Base-by-base conservation (phyloP, 2,888 invertebrate species). In the Timema podura region DNA sequence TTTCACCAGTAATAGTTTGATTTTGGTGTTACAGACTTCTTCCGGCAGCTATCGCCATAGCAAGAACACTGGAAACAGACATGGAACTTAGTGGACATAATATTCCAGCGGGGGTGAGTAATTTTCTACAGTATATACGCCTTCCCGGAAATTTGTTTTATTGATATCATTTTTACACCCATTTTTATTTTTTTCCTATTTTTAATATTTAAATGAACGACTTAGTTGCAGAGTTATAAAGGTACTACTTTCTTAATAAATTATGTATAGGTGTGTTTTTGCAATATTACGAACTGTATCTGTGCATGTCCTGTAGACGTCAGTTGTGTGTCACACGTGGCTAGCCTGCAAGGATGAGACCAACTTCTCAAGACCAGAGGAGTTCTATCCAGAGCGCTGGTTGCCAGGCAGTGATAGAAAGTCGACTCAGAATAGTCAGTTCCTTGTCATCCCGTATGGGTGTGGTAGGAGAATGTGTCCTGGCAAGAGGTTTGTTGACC, bases 321-420 rank as follows among this genome's bases (percentile, higher is more conserved):
- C 92, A 16, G 87, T 95, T 45, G 81, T 94, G 46, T 89, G 92
- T 67, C 94, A 95, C 78, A 92, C 91, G 5, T 91, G 91, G 80
- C 86, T 92, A n/a, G 92, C 94, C 0, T 91, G 93, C 75, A 84
- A 89, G 70, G 86, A 89, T 71, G 89, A 91, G 66, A 83, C 84
- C 74, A 92, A 94, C 81, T 95, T 94, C 80, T 84, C 85, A 77
- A 82, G 88, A 59, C 89, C 94, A 6, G 81, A 82, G 16, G 84
- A 88, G 74, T 95, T 89, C 78, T 79, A 85, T 7, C 94, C 94
- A 0, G 93, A 93, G 78, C 85, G 95, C 57, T 95, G 94, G 94
- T 71, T 73, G 48, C 75, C 77, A 77, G 75, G 80, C 78, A 6
- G 82, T 81, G 76, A 82, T 80, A 76, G 82, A 80, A 64, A 85